Evolutionary conservation across 2,888 invertebrate genomes (phyloP).

Genomic region (Drosophila paracracens): DNA sequence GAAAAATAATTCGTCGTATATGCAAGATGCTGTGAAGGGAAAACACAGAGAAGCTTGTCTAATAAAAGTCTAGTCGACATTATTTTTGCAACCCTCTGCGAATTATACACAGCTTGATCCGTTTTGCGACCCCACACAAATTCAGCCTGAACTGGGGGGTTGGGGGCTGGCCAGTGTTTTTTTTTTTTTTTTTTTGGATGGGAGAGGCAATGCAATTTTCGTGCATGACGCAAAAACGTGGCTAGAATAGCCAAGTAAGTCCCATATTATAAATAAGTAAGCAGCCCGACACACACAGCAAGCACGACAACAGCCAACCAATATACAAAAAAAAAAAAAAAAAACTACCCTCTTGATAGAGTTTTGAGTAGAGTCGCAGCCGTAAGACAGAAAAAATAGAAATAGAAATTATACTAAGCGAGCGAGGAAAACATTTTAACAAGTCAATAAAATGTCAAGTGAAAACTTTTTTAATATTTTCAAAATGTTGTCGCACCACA

Average conservation of each 20-base stretch:
- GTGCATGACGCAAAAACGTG: conserved; percentile 80
- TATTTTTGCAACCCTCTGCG: conserved; percentile 77
- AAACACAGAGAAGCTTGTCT: conserved; percentile 70
- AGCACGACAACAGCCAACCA: conserved; percentile 21
- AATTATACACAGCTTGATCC: conserved; percentile 80
- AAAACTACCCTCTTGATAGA: conserved; percentile 72
- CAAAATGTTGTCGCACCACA: conserved; percentile 66
- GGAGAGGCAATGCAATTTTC: conserved; percentile 76
- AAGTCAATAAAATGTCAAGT: conserved; percentile 81
- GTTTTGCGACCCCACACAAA: conserved; percentile 47
- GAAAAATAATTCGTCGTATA: conserved; percentile 26
- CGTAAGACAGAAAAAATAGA: conserved; percentile 3
- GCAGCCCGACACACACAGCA: conserved; percentile 53
- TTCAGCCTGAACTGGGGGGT: neutral
- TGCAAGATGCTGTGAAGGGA: conserved; percentile 39
- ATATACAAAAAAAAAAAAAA: conserved; percentile 31
- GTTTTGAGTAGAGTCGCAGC: conserved; percentile 6
- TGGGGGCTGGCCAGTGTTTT: conserved; percentile 4
- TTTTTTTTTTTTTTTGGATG: neutral
- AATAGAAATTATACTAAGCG: conserved; percentile 64
- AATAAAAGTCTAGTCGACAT: conserved; percentile 82
- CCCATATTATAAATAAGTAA: conserved; percentile 80
- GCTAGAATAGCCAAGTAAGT: conserved; percentile 76
- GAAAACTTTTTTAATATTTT: conserved; percentile 81
- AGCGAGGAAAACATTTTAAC: conserved; percentile 78